Conservation (phyloP, 2,888 invertebrate genomes). For the Malacosoma neustria region DNA sequence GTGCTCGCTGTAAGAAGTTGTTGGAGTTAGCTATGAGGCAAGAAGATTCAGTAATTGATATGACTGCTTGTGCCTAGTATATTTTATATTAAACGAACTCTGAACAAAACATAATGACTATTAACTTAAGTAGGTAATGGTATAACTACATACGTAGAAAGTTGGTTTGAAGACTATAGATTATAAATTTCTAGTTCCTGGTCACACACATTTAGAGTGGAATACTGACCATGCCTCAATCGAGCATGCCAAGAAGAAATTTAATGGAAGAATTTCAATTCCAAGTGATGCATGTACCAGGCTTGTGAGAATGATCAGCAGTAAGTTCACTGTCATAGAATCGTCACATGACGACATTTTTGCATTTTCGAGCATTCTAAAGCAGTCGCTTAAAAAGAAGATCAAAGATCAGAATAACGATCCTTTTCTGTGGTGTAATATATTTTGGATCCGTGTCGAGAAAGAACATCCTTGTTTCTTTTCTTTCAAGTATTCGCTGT, state of each 20-base stretch:
- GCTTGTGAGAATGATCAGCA: slow-evolving; percentile 10
- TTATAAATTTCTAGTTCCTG: slow-evolving; percentile 2
- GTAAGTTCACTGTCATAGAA: slow-evolving; percentile 9
- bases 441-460: slow-evolving; percentile 8
- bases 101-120: slow-evolving; percentile 1
- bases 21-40: slow-evolving; percentile 1
- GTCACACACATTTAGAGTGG: slow-evolving; percentile 4
- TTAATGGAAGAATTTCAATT: slow-evolving; percentile 1
- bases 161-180: slow-evolving; percentile 1
- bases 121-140: slow-evolving; percentile 1
- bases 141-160: slow-evolving; percentile 1
- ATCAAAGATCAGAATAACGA: slow-evolving; percentile 8
- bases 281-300: slow-evolving; percentile 4
- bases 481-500: no score
- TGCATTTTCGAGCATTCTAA: slow-evolving; percentile 6
- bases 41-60: slow-evolving; percentile 1
- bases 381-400: slow-evolving; percentile 5
- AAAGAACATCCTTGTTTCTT: slow-evolving; percentile 3
- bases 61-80: slow-evolving; percentile 1
- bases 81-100: slow-evolving; percentile 2
- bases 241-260: no score
- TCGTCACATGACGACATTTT: slow-evolving; percentile 9
- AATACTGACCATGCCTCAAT: slow-evolving; percentile 5
- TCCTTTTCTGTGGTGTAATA: slow-evolving; percentile 8
- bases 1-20: slow-evolving; percentile 1